These are phyloP conservation scores for Timema cristinae DNA, from an alignment of 2,888 invertebrate species.

Conservation along the genomic window DNA sequence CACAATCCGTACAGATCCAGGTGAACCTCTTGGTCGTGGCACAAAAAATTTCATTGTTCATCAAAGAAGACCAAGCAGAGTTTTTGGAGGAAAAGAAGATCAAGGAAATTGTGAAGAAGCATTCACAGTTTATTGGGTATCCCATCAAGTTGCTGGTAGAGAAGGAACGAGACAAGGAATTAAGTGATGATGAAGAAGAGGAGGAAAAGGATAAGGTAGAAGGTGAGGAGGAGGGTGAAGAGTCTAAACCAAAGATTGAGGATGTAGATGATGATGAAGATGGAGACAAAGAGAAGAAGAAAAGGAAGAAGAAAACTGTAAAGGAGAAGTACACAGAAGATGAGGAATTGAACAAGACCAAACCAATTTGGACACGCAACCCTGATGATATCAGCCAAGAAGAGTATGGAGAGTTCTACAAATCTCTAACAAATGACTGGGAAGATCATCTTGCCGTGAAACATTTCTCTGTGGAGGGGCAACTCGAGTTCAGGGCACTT, in stretches of 20 bases:
- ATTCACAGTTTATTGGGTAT: constrained; percentile 98
- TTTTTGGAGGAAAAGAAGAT: constrained; percentile 92
- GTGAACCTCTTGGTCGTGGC: constrained; percentile 84
- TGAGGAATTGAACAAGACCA: constrained; percentile 97
- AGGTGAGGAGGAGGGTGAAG: constrained; percentile 44
- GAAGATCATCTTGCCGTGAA: constrained; percentile 96
- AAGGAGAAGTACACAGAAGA: constrained; percentile 98
- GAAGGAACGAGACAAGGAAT: constrained; percentile 95
- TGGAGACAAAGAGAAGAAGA: constrained; percentile 59
- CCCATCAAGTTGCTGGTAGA: constrained; percentile 94
- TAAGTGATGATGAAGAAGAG: constrained; percentile 89
- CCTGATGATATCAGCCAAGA: constrained; percentile 95
- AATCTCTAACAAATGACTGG: constrained; percentile 96
- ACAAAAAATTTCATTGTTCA: constrained; percentile 90
- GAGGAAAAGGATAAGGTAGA: constrained; percentile 54
- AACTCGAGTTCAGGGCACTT: constrained; percentile 90
- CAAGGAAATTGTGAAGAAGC: constrained; percentile 97
- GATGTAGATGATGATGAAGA: constrained; percentile 52
- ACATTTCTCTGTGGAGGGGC: constrained; percentile 91
- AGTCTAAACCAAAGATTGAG: constrained; percentile 68
- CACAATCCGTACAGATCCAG: constrained; percentile 74
- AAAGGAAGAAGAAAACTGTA: constrained; percentile 95
- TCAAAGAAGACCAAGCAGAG: constrained; percentile 95
- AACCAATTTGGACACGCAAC: constrained; percentile 96
- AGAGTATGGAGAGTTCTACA: constrained; percentile 98